phyloP scores from a whole-genome alignment of 2,888 invertebrate genomes.

The Spicauda simplicius region DNA sequence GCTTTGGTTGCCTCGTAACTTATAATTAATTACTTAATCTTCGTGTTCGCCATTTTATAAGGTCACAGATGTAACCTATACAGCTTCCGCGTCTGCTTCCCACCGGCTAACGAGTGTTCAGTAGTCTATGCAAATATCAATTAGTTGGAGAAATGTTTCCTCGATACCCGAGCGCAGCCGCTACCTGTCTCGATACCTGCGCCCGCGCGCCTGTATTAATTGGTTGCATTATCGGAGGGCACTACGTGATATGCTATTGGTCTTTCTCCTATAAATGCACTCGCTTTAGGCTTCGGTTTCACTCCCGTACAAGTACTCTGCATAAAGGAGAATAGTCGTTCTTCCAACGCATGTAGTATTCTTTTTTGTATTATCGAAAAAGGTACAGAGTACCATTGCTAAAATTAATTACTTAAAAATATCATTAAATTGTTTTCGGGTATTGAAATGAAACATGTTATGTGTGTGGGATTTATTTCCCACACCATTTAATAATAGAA shows the following conservation, averaged over 20 bases:
- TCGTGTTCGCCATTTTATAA: slow-evolving; percentile 45
- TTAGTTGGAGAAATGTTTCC: slow-evolving; percentile 63
- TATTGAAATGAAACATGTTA: too few relatives aligned
- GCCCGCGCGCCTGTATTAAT: slow-evolving; percentile 52
- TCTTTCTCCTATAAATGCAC: slow-evolving; percentile 38
- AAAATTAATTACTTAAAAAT: too few relatives aligned
- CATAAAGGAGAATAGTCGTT: background rate
- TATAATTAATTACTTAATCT: slow-evolving; percentile 47
- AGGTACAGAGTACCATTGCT: too few relatives aligned
- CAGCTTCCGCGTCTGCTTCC: slow-evolving; percentile 49
- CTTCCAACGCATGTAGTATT: too few relatives aligned
- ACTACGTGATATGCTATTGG: slow-evolving; percentile 57
- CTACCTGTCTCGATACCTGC: slow-evolving; percentile 51
- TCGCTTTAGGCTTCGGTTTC: background rate
- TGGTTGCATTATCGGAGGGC: slow-evolving; percentile 55
- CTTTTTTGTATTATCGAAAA: too few relatives aligned
- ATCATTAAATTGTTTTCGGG: too few relatives aligned
- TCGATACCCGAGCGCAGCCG: slow-evolving; percentile 42
- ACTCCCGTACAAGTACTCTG: background rate
- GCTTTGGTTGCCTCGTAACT: slow-evolving; percentile 11
- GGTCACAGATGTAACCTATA: slow-evolving; percentile 51
- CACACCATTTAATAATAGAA: too few relatives aligned
- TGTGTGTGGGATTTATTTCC: too few relatives aligned
- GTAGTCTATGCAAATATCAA: slow-evolving; percentile 67
- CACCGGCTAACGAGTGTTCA: slow-evolving; percentile 45